Conservation (phyloP, 2,888 invertebrate genomes). For the Ptychoptera albimana region DNA sequence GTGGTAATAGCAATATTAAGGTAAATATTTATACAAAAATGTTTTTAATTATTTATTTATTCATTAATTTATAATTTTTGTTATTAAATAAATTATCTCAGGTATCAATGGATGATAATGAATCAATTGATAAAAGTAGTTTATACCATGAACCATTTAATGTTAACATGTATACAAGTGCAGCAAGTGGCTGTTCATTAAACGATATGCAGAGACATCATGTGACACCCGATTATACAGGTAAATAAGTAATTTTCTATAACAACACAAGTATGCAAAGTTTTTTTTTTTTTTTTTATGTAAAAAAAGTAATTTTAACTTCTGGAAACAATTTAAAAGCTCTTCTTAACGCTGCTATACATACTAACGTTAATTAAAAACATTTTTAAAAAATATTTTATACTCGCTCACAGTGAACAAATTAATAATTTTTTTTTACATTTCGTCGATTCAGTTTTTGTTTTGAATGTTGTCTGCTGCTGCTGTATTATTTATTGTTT, state of each 20-base stretch:
- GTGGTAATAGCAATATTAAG: constrained; percentile 31
- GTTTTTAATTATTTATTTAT: not conserved
- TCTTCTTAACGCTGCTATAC: too few species aligned
- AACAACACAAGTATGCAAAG: not conserved
- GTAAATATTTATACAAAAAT: constrained; percentile 15
- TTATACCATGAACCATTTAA: constrained; percentile 35
- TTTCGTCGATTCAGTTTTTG: too few species aligned
- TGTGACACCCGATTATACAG: constrained; percentile 40
- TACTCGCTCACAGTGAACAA: too few species aligned
- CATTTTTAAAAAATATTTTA: too few species aligned
- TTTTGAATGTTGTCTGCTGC: too few species aligned
- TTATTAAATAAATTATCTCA: constrained; percentile 9
- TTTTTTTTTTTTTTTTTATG: too few species aligned
- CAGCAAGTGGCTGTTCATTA: constrained; percentile 31
- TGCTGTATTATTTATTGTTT: too few species aligned
- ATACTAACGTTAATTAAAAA: too few species aligned
- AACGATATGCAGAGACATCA: constrained; percentile 33
- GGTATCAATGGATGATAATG: constrained; percentile 31
- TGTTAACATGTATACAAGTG: constrained; percentile 32
- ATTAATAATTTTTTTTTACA: too few species aligned
- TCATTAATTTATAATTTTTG: not conserved
- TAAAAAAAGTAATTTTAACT: too few species aligned
- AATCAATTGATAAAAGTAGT: constrained; percentile 32
- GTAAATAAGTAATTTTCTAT: constrained; percentile 20
- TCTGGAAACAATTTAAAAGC: not conserved